Evolutionary conservation across 2,888 invertebrate genomes (phyloP), one percentile per base, ranked within the genome.

Genomic region (Drosophila greeni): DNA sequence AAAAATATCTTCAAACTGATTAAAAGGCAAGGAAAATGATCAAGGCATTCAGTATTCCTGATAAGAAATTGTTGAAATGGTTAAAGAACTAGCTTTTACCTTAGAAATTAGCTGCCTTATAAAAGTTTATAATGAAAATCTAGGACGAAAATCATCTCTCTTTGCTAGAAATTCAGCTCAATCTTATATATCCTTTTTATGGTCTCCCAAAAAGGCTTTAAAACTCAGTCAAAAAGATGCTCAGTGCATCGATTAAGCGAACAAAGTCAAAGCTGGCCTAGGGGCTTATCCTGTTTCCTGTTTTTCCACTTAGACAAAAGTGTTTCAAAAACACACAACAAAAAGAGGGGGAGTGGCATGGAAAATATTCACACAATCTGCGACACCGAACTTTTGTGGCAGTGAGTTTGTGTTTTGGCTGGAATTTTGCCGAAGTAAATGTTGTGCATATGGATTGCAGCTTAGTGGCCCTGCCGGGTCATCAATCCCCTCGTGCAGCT

Each of bases 361-460:
- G n/a, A n/a, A 55, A 55, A 36, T 55, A 55, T 52, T 52, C 52
- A 55, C 55, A 52, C 52, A 51, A 26, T 55, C 20, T 49, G 34
- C 24, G 26, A 55, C 54, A 55, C 51, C 51, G 11, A 55, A 55
- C 36, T 55, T 55, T 54, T 54, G 12, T 18, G 18, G 11, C 16
- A 24, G 6, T 16, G 16, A 47, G 48, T 53, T 54, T 29, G 14
- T 55, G 51, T 24, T 20, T 26, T 36, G 26, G n/a, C 26, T 52
- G 52, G n/a, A 49, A 26, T 49, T 26, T 49, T 5, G 12, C n/a
- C 23, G 26, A 24, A 54, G 54, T 55, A 20, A 52, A 29, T 16
- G 36, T n/a, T 26, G 55, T 55, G 52, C 53, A 52, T 52, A 20
- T 55, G 53, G 36, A 29, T 26, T 52, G 36, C 56, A 53, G 37